Conservation (phyloP, 2,113 vertebrate genomes). For the Urocitellus parryii region DNA sequence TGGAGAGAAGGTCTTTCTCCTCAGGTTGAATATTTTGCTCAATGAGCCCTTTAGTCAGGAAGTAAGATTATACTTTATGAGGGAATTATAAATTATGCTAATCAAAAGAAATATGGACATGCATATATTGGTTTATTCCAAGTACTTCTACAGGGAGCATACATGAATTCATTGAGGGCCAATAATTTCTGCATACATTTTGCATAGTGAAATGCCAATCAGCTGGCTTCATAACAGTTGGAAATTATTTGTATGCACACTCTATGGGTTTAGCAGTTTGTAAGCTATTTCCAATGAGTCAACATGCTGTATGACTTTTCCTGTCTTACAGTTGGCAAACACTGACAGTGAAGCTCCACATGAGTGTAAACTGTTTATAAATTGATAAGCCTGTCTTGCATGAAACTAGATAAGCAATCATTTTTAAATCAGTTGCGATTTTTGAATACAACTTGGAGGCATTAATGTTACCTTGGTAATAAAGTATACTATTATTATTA, state of each 20-base stretch:
- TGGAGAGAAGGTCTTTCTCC: not conserved
- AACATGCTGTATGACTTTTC: not conserved
- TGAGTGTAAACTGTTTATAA: slow-evolving; percentile 15
- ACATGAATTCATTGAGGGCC: not conserved
- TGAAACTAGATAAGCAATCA: not conserved
- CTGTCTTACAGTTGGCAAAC: slow-evolving; percentile 25
- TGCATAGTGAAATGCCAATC: not conserved
- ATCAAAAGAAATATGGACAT: not conserved
- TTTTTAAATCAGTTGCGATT: not conserved
- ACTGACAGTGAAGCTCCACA: not conserved
- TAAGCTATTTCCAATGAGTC: slow-evolving; percentile 33
- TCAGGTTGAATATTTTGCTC: not conserved
- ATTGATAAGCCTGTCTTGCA: not conserved
- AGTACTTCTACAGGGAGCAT: not conserved
- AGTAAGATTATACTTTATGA: not conserved
- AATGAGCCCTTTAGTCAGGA: not conserved
- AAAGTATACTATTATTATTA: not conserved
- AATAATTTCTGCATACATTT: not conserved
- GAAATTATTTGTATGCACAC: not conserved
- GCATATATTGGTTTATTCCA: not conserved
- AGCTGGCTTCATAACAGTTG: not conserved
- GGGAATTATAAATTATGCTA: slow-evolving; percentile 13
- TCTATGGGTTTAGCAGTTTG: slow-evolving; percentile 13
- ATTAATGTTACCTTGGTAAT: not conserved
- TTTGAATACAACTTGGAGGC: not conserved